These are phyloP conservation scores for Triplophysa bombifrons DNA, from an alignment of 2,797 vertebrate species.

Conservation along the genomic window DNA sequence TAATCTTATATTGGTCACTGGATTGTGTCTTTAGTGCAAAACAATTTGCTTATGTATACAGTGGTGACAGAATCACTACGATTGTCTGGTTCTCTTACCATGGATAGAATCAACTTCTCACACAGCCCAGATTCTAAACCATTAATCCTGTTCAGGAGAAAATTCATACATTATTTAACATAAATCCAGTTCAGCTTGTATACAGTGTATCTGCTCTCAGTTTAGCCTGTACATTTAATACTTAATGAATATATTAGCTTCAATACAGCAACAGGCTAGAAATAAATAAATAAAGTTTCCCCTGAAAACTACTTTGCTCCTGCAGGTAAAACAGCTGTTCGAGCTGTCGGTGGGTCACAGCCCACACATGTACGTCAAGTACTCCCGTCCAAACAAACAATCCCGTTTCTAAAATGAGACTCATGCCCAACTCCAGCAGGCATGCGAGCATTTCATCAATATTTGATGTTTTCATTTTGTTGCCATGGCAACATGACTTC, in stretches of 20 bases:
- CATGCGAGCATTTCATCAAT: slow-evolving; percentile 52
- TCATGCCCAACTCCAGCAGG: slow-evolving; percentile 20
- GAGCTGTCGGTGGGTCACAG: background rate
- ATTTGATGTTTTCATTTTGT: slow-evolving; percentile 60
- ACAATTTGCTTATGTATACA: background rate
- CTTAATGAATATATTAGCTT: background rate
- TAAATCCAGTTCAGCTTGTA: background rate
- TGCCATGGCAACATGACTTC: slow-evolving; percentile 54
- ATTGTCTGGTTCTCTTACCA: background rate
- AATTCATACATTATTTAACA: background rate
- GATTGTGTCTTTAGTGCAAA: background rate
- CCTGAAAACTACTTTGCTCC: background rate
- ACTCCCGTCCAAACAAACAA: slow-evolving; percentile 16
- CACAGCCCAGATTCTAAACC: background rate
- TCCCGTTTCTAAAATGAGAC: slow-evolving; percentile 1
- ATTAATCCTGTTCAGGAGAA: background rate
- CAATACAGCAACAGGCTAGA: background rate
- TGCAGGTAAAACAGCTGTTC: background rate
- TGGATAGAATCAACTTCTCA: background rate
- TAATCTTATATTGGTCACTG: background rate
- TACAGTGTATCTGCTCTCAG: background rate
- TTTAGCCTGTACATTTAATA: background rate
- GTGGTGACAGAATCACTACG: background rate
- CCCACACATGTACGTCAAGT: slow-evolving; percentile 7
- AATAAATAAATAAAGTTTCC: background rate